Base-by-base conservation (phyloP, 1,140 invertebrate genomes). In the Diachasma alloeum region DNA sequence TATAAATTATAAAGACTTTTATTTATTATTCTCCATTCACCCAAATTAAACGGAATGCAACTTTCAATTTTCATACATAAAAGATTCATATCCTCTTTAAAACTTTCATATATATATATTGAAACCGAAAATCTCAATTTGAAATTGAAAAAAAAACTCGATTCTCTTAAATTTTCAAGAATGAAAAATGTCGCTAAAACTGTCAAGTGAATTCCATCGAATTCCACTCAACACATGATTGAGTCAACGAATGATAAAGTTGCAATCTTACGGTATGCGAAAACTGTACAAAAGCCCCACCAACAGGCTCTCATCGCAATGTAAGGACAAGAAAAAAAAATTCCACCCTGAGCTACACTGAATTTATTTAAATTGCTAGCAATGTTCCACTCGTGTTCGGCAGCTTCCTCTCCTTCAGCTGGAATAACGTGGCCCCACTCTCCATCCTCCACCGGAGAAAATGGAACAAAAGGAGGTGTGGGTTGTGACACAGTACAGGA, bases 291-390 rank as follows among this genome's bases (percentile, higher is more conserved):
- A 22, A 26, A 63, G 24, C 59, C 5, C 19, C 59, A 26, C 24
- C 19, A 24, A 63, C 59, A 17, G 26, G 56, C 67, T 68, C 66
- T 75, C 68, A n/a, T 36, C 63, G 22, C 75, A 48, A 36, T 26
- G 48, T 24, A 68, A 68, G 36, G 17, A 44, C 26, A 59, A 39
- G 24, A 63, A 63, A 63, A 63, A 37, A 68, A 68, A 68, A 39
- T 68, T 68, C 31, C 31, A 37, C n/a, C 22, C 31, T 31, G 31
- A 31, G 37, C 46, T 59, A 44, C 53, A 31, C 26, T 88, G 87
- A 86, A 88, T 88, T 88, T 89, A 89, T 89, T 89, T 88, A 88
- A 89, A 88, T 89, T 86, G 85, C 86, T 82, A 88, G 83, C 86
- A 85, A 88, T 89, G 87, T 89, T 88, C 84, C 82, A 72, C 84